Evolutionary conservation across 2,888 invertebrate species (phyloP).

Genomic region (Drosophila neonasuta): DNA sequence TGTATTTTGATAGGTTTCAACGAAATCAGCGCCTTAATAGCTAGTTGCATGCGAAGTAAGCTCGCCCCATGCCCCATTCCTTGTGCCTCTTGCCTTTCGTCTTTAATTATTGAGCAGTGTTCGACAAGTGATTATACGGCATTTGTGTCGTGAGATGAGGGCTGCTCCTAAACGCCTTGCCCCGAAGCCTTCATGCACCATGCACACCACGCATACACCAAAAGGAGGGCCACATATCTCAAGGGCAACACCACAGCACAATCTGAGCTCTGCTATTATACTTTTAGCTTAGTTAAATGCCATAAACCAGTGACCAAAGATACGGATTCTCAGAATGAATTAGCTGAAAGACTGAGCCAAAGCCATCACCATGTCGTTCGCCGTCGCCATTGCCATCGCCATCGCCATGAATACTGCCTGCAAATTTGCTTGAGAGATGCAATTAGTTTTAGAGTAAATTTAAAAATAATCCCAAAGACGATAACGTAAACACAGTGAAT

Average conservation of each 20-base stretch:
- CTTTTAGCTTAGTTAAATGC: conserved; percentile 60
- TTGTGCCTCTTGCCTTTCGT: conserved; percentile 9
- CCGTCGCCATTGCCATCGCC: neutral
- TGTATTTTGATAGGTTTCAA: conserved; percentile 77
- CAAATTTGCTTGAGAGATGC: neutral
- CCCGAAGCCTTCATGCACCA: conserved; percentile 22
- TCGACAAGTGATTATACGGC: conserved; percentile 78
- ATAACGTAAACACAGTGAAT: neutral
- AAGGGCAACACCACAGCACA: conserved; percentile 56
- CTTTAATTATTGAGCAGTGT: conserved; percentile 76
- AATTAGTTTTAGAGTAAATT: neutral
- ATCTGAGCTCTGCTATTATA: conserved; percentile 50
- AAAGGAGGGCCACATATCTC: conserved; percentile 27
- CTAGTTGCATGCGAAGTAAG: conserved; percentile 64
- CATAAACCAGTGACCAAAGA: conserved; percentile 26
- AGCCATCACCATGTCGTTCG: neutral
- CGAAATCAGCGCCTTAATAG: conserved; percentile 75
- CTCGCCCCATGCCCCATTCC: conserved; percentile 13
- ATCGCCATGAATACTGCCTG: neutral
- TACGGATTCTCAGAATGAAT: conserved; percentile 62
- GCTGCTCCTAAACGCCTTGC: conserved; percentile 39
- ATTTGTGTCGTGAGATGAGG: conserved; percentile 72
- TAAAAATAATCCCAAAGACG: neutral
- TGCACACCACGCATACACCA: conserved; percentile 3
- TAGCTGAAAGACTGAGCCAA: conserved; percentile 24